Percentiles rank a stretch among this genome's conserved stretches.
phyloP scores from a whole-genome alignment of 2,113 vertebrate species.

The Phalacrocorax carbo region DNA sequence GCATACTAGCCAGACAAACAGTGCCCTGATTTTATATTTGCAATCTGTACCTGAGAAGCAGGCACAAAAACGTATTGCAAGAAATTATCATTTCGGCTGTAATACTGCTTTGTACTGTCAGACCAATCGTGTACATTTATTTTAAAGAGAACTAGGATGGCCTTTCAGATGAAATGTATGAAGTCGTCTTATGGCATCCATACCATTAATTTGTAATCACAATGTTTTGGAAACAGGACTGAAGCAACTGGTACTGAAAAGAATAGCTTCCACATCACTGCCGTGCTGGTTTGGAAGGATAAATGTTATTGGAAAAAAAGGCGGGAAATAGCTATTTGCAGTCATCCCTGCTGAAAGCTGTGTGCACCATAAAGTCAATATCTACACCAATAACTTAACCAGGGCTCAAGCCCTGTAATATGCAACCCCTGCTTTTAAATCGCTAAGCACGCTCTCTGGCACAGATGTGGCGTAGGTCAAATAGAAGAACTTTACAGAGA shows the following conservation, averaged over 20 bases:
- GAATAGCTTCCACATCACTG: not conserved
- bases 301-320: not conserved
- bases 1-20: not conserved
- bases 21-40: not conserved
- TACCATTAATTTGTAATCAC: not conserved
- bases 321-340: not conserved
- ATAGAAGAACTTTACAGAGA: not conserved
- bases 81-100: not conserved
- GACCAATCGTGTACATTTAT: not conserved
- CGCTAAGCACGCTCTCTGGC: not conserved
- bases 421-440: not conserved
- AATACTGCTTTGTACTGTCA: not conserved
- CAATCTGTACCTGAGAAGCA: not conserved
- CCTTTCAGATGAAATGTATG: not conserved
- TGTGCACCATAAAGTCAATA: not conserved
- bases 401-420: not conserved
- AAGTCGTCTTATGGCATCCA: not conserved
- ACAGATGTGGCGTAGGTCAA: not conserved
- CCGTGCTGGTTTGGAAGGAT: not conserved
- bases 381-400: not conserved
- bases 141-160: not conserved
- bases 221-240: not conserved
- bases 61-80: not conserved
- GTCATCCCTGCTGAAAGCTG: not conserved
- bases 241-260: not conserved